Base-by-base conservation (phyloP, 2,113 vertebrate genomes). In the Laticauda colubrina region DNA sequence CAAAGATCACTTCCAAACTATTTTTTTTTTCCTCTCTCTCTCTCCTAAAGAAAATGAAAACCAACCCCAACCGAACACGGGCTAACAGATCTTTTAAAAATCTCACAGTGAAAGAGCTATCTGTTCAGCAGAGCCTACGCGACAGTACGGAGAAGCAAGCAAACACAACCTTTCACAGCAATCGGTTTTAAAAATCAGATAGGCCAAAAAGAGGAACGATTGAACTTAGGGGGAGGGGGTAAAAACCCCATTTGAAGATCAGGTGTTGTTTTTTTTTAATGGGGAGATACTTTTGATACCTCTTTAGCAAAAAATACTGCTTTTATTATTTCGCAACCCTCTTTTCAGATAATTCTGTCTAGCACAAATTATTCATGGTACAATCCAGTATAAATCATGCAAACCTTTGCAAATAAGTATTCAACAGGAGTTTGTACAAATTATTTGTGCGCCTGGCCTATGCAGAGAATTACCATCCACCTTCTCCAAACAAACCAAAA, bases 1-100 rank as follows among this genome's bases (percentile, higher is more conserved):
- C 98, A 98, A 91, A 98, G 97, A 98, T 96, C 96, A 97, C 97
- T 97, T 97, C 97, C 97, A 97, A 97, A 98, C 64, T 89, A 53
- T 54, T 93, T 54, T 75, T 64, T 92, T 56, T 69, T 51, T 45
- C 45, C n/a, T n/a, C n/a, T 39, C 1, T 39, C 1, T 53, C n/a
- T 7, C 18, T 2, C 2, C 43, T 54, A 29, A 39, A 88, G 18
- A 54, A 34, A 54, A n/a, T n/a, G 34, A n/a, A 29, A 88, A 88
- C 34, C 51, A 26, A 5, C 14, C 43, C 53, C 88, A 34, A 34
- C 12, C 54, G 64, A 69, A 10, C 15, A 91, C 55, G 87, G 88
- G 56, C 94, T 88, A 93, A 94, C 91, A 91, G 90, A 93, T 95
- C 94, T 93, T 95, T 93, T 59, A 89, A 64, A 81, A 94, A 88